Evolutionary conservation across 1,140 invertebrate species (phyloP), one percentile per base, ranked within the genome.

Genomic region (Zophobas morio): DNA sequence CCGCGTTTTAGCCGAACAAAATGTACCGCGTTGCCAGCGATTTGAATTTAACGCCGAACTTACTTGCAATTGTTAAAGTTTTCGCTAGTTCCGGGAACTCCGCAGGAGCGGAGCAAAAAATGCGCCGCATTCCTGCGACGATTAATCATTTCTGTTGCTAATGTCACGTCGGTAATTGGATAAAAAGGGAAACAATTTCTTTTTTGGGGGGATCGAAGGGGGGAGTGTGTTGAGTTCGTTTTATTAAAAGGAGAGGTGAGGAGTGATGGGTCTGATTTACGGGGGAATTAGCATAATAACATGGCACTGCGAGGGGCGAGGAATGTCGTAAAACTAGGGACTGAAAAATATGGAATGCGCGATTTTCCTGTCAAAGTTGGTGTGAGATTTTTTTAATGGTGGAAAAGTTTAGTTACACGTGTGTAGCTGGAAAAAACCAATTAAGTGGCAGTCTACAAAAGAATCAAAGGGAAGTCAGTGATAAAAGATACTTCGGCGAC

Each of bases 31-130:
- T 8, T 39, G 60, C n/a, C 60, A n/a, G 37, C 60, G 32, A 66
- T 66, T 66, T 66, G 60, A 66, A 66, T 66, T 66, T 66, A 66
- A 66, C 46, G 39, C 60, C 60, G 60, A 60, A 60, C 2, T 6
- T 46, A 60, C 56, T 60, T 60, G 36, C 56, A 60, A 60, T 60
- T 60, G 36, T 60, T 60, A 60, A 60, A 60, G 56, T 60, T 60
- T 46, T 60, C 54, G 6, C 54, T 33, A 32, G n/a, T 37, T 36
- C 3, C 56, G 6, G 6, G 6, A 60, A 60, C 56, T 60, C 35
- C 5, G 2, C 6, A 2, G 2, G 40, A 3, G 2, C 40, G 6
- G 2, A 3, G 40, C 40, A 60, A 60, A 35, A 60, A 60, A 60
- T 35, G 37, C 56, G 37, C 56, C 35, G n/a, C n/a, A n/a, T 60